Base-by-base conservation (phyloP, 37 sponge, comb jelly and placozoan genomes). In the Aplysina aerophoba region DNA sequence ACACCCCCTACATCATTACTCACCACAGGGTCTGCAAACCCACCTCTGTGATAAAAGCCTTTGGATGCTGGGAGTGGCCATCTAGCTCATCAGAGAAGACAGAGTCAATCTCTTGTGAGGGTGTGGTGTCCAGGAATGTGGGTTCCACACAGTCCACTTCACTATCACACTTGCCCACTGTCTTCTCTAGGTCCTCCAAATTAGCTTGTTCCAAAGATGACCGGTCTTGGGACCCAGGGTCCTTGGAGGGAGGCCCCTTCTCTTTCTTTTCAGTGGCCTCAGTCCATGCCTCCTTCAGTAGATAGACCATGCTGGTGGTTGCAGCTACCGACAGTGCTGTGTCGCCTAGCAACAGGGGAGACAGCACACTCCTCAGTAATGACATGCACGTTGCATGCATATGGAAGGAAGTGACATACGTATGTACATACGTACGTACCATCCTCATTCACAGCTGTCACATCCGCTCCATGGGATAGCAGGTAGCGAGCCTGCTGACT, bases 261-360 rank as follows among this genome's bases (percentile, higher is more conserved):
- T 40, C 24, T 41, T 87, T 55, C 36, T 21, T 17, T 67, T 87
- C 39, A 44, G 95, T 55, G 30, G 88, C 86, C 53, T 95, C 91
- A 20, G 77, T 82, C 96, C 96, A 95, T 3, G 96, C 96, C 84
- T 92, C 96, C 86, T 87, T 91, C 0, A 96, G 81, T 1, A 89
- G 72, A 27, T 41, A 31, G 40, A 82, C 79, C 88, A 96, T 88
- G 72, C 90, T 82, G 30, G 69, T 82, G 0, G 88, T 85, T 30
- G 79, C 94, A 15, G 97, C 97, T 0, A 96, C 88, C 21, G 83
- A 65, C 74, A 96, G 73, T 0, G 97, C 94, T 3, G 92, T 83
- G 72, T 91, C 93, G 0, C 71, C 74, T 73, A 69, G 31, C 34
- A 69, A 4, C 25, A 27, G 34, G 13, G 71, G 50, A 8, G 8